Evolutionary conservation across 2,888 invertebrate species (phyloP), one percentile per base, ranked within the genome.

Genomic region (Rhamphomyia laevipes): DNA sequence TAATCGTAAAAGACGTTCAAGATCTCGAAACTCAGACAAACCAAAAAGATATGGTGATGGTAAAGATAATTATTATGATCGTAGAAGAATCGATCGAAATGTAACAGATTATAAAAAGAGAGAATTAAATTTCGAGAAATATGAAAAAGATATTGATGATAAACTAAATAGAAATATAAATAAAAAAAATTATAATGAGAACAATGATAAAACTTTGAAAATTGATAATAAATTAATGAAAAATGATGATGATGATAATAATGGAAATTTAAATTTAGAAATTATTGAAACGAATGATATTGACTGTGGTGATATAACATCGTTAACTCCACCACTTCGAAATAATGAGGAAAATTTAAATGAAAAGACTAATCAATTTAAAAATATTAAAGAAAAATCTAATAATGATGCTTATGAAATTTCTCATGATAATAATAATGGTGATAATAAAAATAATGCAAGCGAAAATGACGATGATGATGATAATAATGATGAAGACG

Each of bases 401-500:
- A 13, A n/a, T 30, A 30, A 30, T n/a, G 7, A 35, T 35, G 5
- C 12, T n/a, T n/a, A 35, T n/a, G 35, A 27, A 7, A 9, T 27
- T 27, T 27, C 2, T n/a, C n/a, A n/a, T n/a, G n/a, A n/a, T 27
- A 27, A 27, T 27, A 9, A 27, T 7, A 27, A 27, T 7, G 10
- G 2, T 3, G 42, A 42, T 15, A 15, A 23, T 15, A 27, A 42
- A 23, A 23, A 13, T n/a, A 27, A 42, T 42, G 2, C 4, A 42
- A 23, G 23, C 35, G 48, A 44, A 18, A 48, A 50, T 15, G 49
- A 49, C 5, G 52, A 45, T 41, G 55, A 48, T 7, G 49, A 49
- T 12, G 50, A 51, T 15, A 49, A 49, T 4, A 52, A 45, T 38
- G 55, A 48, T 11, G 50, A 48, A 10, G 58, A 56, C 45, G 57